Evolutionary conservation across 2,888 invertebrate genomes (phyloP), one percentile per base, ranked within the genome.

Genomic region (Tupiocoris notatus): DNA sequence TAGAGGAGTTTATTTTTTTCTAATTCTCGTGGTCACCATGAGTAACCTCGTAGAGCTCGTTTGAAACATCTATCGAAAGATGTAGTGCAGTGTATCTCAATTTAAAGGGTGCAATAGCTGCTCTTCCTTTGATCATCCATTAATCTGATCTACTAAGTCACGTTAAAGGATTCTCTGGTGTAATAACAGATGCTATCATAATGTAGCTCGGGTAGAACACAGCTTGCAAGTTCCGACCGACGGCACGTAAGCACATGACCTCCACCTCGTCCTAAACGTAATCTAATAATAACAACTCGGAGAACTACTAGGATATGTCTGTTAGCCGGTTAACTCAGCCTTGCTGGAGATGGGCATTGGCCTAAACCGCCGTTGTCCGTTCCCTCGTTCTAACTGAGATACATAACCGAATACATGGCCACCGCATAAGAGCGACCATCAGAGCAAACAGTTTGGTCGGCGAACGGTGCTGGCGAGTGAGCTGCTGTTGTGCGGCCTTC

Each of bases 321-420:
- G n/a, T n/a, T n/a, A n/a, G n/a, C n/a, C n/a, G n/a, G n/a, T n/a
- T n/a, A n/a, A n/a, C n/a, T n/a, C n/a, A n/a, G n/a, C n/a, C n/a
- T n/a, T n/a, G n/a, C n/a, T n/a, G n/a, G 1, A n/a, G 65, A 17
- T 18, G 39, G 39, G 6, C 39, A 12, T 12, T 39, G 39, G 39
- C 12, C 39, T 39, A n/a, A n/a, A n/a, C n/a, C 12, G 65, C 12
- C 22, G 21, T 16, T 18, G 18, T 12, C 57, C 56, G 67, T 57
- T 22, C 39, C 39, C 65, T 16, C 22, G 67, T n/a, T 56, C 22
- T 66, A 65, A 65, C 65, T 56, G 57, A 57, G 67, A 67, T 67
- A 22, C 56, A 67, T 67, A n/a, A 23, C 66, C 21, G 57, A 56
- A 21, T 39, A 67, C 6, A 22, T 25, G 25, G 39, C 6, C 39